Evolutionary conservation across 2,113 vertebrate genomes (phyloP).

Genomic region (Montifringilla adamsi): DNA sequence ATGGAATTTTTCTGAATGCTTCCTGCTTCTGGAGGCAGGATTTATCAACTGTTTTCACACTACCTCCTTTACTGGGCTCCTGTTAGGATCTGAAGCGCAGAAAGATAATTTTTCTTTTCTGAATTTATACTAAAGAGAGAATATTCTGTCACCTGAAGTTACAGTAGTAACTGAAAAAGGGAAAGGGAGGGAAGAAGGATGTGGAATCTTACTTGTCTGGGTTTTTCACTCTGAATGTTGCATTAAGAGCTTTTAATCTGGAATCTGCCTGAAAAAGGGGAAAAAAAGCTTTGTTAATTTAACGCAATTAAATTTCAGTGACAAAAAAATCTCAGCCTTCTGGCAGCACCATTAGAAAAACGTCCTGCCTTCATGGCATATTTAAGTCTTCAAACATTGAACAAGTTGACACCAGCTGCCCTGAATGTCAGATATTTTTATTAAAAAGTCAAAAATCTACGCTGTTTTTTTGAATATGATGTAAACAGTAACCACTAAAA

Average conservation of each 20-base stretch:
- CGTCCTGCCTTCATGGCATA: neutral
- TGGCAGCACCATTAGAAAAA: slow-evolving; percentile 52
- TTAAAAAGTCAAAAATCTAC: neutral
- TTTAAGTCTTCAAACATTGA: neutral
- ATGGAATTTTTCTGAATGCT: neutral
- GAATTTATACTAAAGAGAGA: slow-evolving; percentile 60
- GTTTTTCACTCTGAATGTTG: slow-evolving; percentile 96
- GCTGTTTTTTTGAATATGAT: neutral
- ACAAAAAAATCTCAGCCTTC: slow-evolving; percentile 60
- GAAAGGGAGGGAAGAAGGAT: slow-evolving; percentile 12
- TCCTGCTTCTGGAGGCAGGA: neutral
- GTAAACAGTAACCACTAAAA: neutral
- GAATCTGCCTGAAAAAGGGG: slow-evolving; percentile 88
- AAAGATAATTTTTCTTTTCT: slow-evolving; percentile 51
- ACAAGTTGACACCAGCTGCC: neutral
- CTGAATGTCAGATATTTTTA: neutral
- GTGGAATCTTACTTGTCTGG: slow-evolving; percentile 89
- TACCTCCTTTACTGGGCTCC: neutral
- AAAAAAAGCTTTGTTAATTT: slow-evolving; percentile 70
- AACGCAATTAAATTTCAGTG: slow-evolving; percentile 70
- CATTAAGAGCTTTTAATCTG: slow-evolving; percentile 92
- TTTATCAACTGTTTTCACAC: slow-evolving; percentile 20
- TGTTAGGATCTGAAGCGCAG: neutral
- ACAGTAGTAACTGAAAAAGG: slow-evolving; percentile 8
- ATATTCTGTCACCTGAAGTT: slow-evolving; percentile 29